phyloP scores from a whole-genome alignment of 2,797 vertebrate genomes.

The Microcaecilia unicolor region DNA sequence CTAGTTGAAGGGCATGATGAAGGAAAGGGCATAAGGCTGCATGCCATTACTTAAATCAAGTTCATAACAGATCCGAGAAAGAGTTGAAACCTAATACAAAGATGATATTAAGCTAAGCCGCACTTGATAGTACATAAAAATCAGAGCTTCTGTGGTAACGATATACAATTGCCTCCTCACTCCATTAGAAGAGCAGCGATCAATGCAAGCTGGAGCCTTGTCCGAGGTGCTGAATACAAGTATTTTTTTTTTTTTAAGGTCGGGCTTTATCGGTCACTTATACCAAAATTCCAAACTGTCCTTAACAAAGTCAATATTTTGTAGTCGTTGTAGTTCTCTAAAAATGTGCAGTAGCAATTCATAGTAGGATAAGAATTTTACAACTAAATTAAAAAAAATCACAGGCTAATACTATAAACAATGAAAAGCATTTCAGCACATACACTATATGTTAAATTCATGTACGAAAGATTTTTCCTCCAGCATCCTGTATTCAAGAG shows the following conservation, averaged over 20 bases:
- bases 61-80: rapidly evolving
- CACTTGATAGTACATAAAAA: neutral
- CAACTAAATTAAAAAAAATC: too few species aligned
- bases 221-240: rapidly evolving
- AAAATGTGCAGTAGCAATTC: too few species aligned
- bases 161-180: neutral
- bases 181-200: rapidly evolving
- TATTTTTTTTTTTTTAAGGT: neutral
- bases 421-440: too few species aligned
- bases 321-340: too few species aligned
- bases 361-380: too few species aligned
- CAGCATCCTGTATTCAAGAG: too few species aligned
- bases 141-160: rapidly evolving
- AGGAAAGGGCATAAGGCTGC: rapidly evolving
- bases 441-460: too few species aligned
- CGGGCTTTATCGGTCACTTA: too few species aligned
- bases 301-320: too few species aligned
- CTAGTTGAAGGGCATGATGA: neutral
- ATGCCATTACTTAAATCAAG: rapidly evolving
- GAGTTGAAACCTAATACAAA: rapidly evolving
- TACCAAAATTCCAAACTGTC: too few species aligned
- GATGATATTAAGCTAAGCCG: rapidly evolving
- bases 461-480: too few species aligned
- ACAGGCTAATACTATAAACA: too few species aligned
- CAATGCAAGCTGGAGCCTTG: neutral